Evolutionary conservation across 2,113 vertebrate species (phyloP).

Genomic region (Erinaceus europaeus): DNA sequence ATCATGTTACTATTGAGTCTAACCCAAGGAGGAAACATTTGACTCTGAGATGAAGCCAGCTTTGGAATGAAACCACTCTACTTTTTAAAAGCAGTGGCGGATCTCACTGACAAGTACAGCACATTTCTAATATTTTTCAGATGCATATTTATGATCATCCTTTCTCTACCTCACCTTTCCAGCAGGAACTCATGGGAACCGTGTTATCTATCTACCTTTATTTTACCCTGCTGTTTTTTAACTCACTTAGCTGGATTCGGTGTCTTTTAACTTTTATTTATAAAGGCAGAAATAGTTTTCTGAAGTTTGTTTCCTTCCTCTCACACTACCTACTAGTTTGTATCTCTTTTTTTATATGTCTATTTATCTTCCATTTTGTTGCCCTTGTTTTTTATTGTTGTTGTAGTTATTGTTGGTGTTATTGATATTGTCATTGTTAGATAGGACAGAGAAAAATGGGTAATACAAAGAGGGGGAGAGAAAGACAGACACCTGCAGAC

Average conservation of each 20-base stretch:
- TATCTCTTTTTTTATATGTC: too few species aligned
- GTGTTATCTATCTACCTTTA: neutral
- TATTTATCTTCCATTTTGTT: too few species aligned
- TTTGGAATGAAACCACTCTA: neutral
- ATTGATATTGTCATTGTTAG: too few species aligned
- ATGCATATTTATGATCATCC: neutral
- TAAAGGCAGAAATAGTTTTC: constrained; percentile 13
- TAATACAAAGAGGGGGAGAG: too few species aligned
- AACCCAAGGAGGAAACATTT: constrained; percentile 12
- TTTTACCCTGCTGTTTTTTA: neutral
- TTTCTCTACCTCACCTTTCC: neutral
- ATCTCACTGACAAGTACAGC: neutral
- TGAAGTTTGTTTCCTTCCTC: neutral
- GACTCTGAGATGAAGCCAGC: neutral
- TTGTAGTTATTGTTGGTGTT: too few species aligned
- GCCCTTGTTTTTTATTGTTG: too few species aligned
- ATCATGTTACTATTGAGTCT: neutral
- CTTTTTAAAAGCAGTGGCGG: neutral
- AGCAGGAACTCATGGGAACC: neutral
- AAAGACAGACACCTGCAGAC: too few species aligned
- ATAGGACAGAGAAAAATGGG: too few species aligned
- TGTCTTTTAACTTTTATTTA: neutral
- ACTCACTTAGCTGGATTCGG: neutral
- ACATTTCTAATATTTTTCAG: neutral
- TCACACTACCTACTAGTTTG: neutral